Evolutionary conservation across 1,140 invertebrate genomes (phyloP).

Genomic region (Magallana gigas): DNA sequence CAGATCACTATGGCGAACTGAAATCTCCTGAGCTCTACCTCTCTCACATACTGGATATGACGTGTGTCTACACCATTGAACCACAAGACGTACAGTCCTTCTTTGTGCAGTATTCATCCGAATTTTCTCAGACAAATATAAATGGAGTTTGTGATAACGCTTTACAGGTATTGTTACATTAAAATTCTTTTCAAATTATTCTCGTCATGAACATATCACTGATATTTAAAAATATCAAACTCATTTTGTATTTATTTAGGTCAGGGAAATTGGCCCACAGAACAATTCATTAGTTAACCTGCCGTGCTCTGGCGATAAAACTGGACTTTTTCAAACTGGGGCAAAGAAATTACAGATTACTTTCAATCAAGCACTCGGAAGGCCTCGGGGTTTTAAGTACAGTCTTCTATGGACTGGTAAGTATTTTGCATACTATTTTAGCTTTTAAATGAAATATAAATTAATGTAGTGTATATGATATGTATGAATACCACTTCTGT

Average conservation of each 20-base stretch:
- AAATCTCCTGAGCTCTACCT: conserved; percentile 16
- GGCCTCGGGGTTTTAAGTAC: conserved; percentile 20
- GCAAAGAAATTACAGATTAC: conserved; percentile 11
- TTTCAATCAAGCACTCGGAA: conserved; percentile 3
- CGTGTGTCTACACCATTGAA: neutral
- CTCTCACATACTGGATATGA: neutral
- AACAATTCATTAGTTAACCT: neutral
- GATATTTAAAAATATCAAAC: neutral
- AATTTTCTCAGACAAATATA: neutral
- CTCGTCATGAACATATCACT: no score
- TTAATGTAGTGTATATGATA: no score
- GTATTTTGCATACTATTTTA: neutral
- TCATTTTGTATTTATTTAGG: neutral
- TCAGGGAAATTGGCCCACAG: neutral
- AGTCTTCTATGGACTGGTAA: neutral
- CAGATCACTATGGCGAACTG: neutral
- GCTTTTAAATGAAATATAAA: no score
- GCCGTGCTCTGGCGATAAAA: neutral
- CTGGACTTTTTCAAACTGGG: neutral
- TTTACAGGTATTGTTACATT: neutral
- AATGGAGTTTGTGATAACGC: neutral
- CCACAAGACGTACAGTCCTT: neutral
- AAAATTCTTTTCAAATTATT: no score
- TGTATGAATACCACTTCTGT: no score
- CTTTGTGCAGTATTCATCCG: neutral